These are phyloP conservation scores for Meloidogyne floridensis DNA, from an alignment of 1,140 invertebrate genomes.

Conservation along the genomic window DNA sequence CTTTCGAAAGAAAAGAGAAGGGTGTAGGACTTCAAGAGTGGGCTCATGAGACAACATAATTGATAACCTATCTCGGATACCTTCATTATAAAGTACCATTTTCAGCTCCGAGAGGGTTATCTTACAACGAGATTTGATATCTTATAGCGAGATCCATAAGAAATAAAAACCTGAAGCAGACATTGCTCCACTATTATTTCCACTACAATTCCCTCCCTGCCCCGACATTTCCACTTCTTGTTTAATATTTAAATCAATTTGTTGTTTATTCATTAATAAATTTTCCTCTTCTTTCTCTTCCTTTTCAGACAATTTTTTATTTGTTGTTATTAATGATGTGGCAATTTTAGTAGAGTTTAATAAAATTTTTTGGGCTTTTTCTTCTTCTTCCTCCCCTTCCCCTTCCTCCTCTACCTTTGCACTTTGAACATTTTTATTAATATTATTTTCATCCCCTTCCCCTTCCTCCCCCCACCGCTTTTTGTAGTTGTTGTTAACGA, in stretches of 20 bases:
- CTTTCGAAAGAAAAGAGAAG: too few species aligned
- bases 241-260: not conserved
- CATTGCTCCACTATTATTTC: not conserved
- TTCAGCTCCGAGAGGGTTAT: too few species aligned
- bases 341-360: not conserved
- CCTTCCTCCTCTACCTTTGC: not conserved
- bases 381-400: not conserved
- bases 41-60: too few species aligned
- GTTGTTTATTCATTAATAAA: not conserved
- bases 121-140: too few species aligned
- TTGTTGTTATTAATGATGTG: not conserved
- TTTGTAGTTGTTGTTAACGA: not conserved
- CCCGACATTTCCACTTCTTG: not conserved
- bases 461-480: not conserved
- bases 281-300: not conserved
- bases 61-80: too few species aligned
- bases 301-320: not conserved
- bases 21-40: too few species aligned
- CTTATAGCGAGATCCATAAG: too few species aligned
- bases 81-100: too few species aligned
- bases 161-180: not conserved
- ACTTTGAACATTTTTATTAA: not conserved
- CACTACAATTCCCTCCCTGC: too few species aligned
- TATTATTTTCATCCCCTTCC: not conserved
- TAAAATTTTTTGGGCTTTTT: not conserved